Base-by-base conservation (phyloP, 2,888 invertebrate genomes). In the Caenorhabditis drosophilae region DNA sequence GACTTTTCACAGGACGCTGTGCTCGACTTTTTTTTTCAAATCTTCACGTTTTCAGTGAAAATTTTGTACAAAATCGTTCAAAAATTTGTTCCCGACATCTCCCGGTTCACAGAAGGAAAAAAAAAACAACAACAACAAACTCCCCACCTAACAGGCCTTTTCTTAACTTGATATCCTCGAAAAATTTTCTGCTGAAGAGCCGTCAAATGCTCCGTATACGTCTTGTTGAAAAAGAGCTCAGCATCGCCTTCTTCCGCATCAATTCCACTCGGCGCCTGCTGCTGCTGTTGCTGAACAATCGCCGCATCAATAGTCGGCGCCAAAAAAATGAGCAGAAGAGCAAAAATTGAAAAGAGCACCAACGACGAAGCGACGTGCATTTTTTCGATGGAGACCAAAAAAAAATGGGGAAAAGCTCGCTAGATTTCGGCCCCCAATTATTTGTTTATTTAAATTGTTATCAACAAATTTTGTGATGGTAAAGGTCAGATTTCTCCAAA, bases 211-310 rank as follows among this genome's bases (percentile, higher is more conserved):
- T 73, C 62, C 0, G 51, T 48, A 36, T 75, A 75, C 1, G 70
- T 70, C 11, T 46, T 55, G 47, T 75, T 75, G 63, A 55, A 74
- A 26, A 69, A 16, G 18, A n/a, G 67, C 25, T 56, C 60, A 6
- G 67, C 60, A 42, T 67, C 67, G 11, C 53, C 60, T 1, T 67
- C 67, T 35, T 61, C 67, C 23, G 67, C 52, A 27, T 67, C 67
- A 22, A 67, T 53, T 2, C 57, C 67, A 18, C 40, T n/a, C 23
- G 38, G 52, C 22, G 18, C 26, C n/a, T 36, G 36, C n/a, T 31
- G 31, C 12, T 31, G 31, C 12, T 31, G 31, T 31, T 31, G 12
- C 12, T 31, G 31, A n/a, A n/a, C n/a, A n/a, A n/a, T n/a, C n/a
- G n/a, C n/a, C n/a, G n/a, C n/a, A n/a, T n/a, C n/a, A n/a, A n/a